A percentile compares a stretch with the other conserved stretches of the same genome.
Conservation (phyloP, 1,140 invertebrate species). For the Bombus picipes region DNA sequence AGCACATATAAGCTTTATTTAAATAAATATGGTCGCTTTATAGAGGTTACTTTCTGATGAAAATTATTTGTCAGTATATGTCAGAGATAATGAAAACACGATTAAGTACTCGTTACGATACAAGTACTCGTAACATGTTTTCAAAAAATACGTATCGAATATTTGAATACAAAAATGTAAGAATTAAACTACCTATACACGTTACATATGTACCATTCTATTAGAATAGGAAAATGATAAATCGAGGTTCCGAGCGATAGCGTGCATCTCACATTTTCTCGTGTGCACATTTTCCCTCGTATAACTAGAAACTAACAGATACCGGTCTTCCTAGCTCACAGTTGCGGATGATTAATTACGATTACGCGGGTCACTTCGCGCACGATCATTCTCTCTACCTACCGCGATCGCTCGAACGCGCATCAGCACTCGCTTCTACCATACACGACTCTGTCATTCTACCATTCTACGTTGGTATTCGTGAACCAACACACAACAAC, state of each 20-base stretch:
- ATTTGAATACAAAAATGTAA: not conserved
- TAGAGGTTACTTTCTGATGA: no score
- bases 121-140: not conserved
- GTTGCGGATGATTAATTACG: conserved; percentile 72
- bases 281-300: not conserved
- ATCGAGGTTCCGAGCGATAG: not conserved
- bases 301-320: conserved; percentile 45
- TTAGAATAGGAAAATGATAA: not conserved
- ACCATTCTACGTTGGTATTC: not conserved
- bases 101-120: no score
- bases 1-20: no score
- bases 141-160: not conserved
- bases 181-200: not conserved
- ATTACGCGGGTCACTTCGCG: conserved; percentile 71
- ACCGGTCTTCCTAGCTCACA: conserved; percentile 24
- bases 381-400: conserved; percentile 48
- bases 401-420: conserved; percentile 11
- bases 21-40: no score
- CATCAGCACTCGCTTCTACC: conserved; percentile 9
- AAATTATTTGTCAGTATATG: no score
- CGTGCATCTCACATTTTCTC: not conserved
- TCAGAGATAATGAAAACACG: no score
- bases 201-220: no score
- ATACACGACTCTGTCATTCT: not conserved
- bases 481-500: conserved; percentile 3